Evolutionary conservation across 2,113 vertebrate genomes (phyloP).

Genomic region (Petrocephalus zakoni): DNA sequence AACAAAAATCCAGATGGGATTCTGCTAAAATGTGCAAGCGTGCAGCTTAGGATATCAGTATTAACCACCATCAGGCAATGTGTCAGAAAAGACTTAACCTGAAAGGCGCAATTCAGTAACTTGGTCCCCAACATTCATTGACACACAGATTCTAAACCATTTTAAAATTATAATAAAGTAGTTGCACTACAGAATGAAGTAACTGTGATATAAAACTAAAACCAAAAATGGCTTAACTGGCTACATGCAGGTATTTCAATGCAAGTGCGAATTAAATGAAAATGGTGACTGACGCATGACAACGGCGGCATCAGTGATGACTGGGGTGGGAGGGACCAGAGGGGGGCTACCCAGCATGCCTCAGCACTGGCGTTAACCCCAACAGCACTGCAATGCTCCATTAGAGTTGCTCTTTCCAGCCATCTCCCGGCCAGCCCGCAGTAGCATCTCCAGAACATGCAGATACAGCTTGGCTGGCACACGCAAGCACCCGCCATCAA

Average conservation of each 20-base stretch:
- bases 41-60: neutral
- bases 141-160: neutral
- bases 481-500: neutral
- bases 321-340: neutral
- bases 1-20: neutral
- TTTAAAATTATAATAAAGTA: neutral
- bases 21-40: neutral
- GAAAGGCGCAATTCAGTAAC: neutral
- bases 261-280: neutral
- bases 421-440: neutral
- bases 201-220: neutral
- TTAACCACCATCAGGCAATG: neutral
- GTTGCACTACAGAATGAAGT: too few species aligned
- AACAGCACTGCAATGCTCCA: neutral
- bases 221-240: neutral
- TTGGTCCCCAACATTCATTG: neutral
- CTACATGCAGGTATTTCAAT: neutral
- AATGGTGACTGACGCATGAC: neutral
- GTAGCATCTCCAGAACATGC: neutral
- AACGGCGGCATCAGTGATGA: neutral
- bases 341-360: neutral
- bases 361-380: neutral
- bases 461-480: neutral
- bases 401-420: neutral
- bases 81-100: neutral